Evolutionary conservation across 2,113 vertebrate genomes (phyloP), one percentile per base, ranked within the genome.

Genomic region (Epinephelus lanceolatus): DNA sequence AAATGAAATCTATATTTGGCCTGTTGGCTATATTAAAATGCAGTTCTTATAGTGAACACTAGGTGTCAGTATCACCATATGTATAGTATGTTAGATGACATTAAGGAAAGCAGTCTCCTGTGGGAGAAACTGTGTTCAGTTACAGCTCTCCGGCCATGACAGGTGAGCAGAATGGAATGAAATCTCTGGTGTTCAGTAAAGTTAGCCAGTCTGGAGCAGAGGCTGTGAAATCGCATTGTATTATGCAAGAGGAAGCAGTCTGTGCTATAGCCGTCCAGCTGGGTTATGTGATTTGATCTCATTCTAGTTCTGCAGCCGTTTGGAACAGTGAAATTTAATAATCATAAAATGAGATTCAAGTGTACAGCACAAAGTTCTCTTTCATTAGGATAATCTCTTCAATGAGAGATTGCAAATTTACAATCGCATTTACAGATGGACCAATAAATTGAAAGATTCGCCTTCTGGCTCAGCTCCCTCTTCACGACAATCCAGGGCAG

Each of bases 121-220:
- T 11, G 2, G 45, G 57, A 62, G 45, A 33, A 33, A 8, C 3
- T 61, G 71, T 61, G 71, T 30, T 30, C 4, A 30, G 3, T 51
- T 51, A 17, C 17, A 51, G 23, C 63, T 65, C 1, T 66, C 23
- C 6, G 3, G 23, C 15, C 11, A 19, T 30, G 47, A 52, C 47
- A 69, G 66, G 66, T 52, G 47, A 69, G 66, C 47, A 52, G 47
- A 18, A 15, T 51, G 66, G 45, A 68, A 27, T 67, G 23, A 10
- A 11, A 40, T 27, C 13, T 6, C 8, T 27, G 5, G 45, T 52
- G 65, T 51, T 19, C 25, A 51, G 23, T 25, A 66, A 27, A 30
- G 57, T 27, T 45, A 10, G 42, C 9, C 2, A 62, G 40, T 45
- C 21, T 65, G 62, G 10, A 68, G 25, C 45, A 65, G 21, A 51